phyloP scores from a whole-genome alignment of 2,113 vertebrate genomes.

The Donacobius atricapilla region DNA sequence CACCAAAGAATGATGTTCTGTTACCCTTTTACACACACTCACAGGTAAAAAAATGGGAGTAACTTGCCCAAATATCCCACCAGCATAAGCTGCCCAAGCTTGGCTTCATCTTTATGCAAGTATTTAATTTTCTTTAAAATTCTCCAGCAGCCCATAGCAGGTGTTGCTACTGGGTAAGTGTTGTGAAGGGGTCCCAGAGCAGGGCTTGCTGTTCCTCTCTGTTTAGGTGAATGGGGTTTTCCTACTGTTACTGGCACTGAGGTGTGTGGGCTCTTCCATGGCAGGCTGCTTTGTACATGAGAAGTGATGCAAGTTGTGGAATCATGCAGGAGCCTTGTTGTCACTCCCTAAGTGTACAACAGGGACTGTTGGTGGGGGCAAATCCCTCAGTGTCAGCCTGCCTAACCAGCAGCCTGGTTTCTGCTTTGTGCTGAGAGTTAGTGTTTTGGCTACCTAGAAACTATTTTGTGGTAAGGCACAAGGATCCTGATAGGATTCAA shows the following conservation, averaged over 20 bases:
- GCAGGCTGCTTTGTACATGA: not conserved
- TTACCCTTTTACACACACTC: not conserved
- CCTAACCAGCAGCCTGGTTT: not conserved
- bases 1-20: rapidly evolving
- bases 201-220: not conserved
- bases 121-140: not conserved
- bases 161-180: not conserved
- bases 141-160: not conserved
- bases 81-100: not conserved
- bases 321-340: not conserved
- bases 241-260: not conserved
- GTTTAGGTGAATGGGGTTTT: not conserved
- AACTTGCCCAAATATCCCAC: not conserved
- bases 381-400: not conserved
- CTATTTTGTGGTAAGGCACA: not conserved
- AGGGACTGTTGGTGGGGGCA: not conserved
- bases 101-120: not conserved
- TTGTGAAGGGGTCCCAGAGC: not conserved
- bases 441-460: not conserved
- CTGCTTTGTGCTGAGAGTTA: not conserved
- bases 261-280: not conserved
- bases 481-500: not conserved
- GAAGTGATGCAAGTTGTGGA: not conserved
- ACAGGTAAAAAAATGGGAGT: not conserved
- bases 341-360: not conserved